Evolutionary conservation across 2,888 invertebrate genomes (phyloP).

Genomic region (Nymphalis urticae): DNA sequence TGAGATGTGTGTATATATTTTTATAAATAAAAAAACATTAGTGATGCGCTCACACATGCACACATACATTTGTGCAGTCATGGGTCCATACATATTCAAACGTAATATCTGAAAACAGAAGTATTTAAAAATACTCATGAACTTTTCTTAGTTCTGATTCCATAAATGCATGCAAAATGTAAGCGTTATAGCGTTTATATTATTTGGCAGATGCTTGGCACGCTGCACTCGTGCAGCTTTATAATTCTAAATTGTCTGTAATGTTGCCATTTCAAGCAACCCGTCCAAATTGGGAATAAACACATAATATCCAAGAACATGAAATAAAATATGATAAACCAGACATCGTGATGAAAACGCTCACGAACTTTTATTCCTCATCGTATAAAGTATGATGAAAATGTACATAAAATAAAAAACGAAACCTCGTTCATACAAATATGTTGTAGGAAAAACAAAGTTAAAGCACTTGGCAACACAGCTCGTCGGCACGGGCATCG

Average conservation of each 20-base stretch:
- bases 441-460: slow-evolving; percentile 4
- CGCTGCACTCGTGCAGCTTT: slow-evolving; percentile 23
- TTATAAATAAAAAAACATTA: too few species aligned
- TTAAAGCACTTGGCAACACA: slow-evolving; percentile 18
- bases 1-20: too few species aligned
- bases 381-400: not conserved
- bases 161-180: slow-evolving; percentile 25
- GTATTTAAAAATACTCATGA: not conserved
- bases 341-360: not conserved
- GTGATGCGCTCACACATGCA: too few species aligned
- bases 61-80: too few species aligned
- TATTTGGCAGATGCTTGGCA: slow-evolving; percentile 33
- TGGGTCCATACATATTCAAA: not conserved
- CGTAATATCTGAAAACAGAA: not conserved
- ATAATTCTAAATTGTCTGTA: slow-evolving; percentile 32
- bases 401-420: slow-evolving; percentile 1
- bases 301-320: not conserved
- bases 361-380: not conserved
- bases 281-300: not conserved
- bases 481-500: slow-evolving; percentile 35
- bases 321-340: not conserved
- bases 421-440: not conserved
- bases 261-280: slow-evolving; percentile 9
- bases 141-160: not conserved
- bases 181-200: slow-evolving; percentile 26